These are phyloP conservation scores for Tachina lurida DNA, from an alignment of 2,888 invertebrate species.

Conservation along the genomic window DNA sequence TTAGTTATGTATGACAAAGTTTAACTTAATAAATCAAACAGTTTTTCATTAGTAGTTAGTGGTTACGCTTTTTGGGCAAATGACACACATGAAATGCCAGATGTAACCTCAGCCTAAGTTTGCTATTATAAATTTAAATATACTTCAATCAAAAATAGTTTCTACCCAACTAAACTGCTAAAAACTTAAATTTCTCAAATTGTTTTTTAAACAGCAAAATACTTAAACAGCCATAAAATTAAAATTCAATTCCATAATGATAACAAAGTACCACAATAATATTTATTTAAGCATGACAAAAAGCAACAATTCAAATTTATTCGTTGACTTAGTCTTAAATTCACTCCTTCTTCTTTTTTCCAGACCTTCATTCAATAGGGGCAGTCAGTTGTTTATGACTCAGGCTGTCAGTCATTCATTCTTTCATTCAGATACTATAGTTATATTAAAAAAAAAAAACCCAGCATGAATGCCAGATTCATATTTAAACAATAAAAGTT, in stretches of 20 bases:
- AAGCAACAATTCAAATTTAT: constrained; percentile 1
- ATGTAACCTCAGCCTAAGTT: too few species aligned
- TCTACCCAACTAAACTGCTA: constrained; percentile 15
- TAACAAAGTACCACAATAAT: constrained; percentile 7
- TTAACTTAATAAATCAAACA: too few species aligned
- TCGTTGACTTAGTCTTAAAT: constrained; percentile 2
- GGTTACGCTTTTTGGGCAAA: too few species aligned
- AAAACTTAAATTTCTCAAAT: constrained; percentile 11
- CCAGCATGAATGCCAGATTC: constrained; percentile 49
- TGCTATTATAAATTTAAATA: too few species aligned
- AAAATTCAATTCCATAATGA: constrained; percentile 25
- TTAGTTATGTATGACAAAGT: too few species aligned
- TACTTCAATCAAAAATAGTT: not conserved
- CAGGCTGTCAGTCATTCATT: not conserved
- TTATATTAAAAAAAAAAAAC: constrained; percentile 37
- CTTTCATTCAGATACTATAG: not conserved
- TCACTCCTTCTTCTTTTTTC: not conserved
- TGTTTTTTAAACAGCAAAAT: not conserved
- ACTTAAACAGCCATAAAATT: constrained; percentile 11
- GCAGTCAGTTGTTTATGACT: not conserved
- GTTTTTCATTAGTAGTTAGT: too few species aligned
- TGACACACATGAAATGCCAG: too few species aligned
- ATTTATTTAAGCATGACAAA: constrained; percentile 17
- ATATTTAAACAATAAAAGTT: constrained; percentile 32
- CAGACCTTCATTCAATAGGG: not conserved